Evolutionary conservation across 2,888 invertebrate genomes (phyloP), one percentile per base, ranked within the genome.

Genomic region (Melanargia galathea): DNA sequence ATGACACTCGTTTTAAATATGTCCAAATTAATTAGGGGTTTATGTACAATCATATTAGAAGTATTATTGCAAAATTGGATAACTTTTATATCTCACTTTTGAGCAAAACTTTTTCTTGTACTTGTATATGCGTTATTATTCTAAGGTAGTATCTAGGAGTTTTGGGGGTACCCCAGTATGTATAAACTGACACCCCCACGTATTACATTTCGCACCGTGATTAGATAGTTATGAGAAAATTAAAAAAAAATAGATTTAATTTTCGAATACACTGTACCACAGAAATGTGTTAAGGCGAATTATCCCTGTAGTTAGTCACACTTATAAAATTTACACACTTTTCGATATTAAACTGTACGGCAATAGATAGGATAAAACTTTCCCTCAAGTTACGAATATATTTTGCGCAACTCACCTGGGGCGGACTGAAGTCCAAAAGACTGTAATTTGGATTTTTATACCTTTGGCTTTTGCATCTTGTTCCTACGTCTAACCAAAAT

Each of bases 181-280:
- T 84, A 84, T 80, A 79, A 82, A 82, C 83, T 82, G 83, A 72
- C 75, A 78, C 81, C 81, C 81, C 79, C 71, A 71, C 58, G 58
- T 74, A 70, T 81, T 83, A 80, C 84, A 87, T 79, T 80, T 83
- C 83, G 88, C 90, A 90, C 88, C 81, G 79, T 83, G 83, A 78
- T 80, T 90, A 87, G 86, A 83, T 87, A 90, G 87, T 83, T 80
- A 79, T 81, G 86, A 85, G 81, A 80, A 83, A 84, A 82, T 72
- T 66, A 74, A 75, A 77, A 82, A 79, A 80, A 77, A 63, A 60
- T 65, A 68, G 63, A 59, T 26, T 16, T 59, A 59, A 59, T 40
- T 7, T 8, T 51, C 26, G 59, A 51, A 51, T 13, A 7, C 40
- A 10, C 26, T 51, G 24, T 46, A 51, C 40, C 49, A 20, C 51